Conservation (phyloP, 2,797 vertebrate genomes). For the Lindbergichthys nudifrons region DNA sequence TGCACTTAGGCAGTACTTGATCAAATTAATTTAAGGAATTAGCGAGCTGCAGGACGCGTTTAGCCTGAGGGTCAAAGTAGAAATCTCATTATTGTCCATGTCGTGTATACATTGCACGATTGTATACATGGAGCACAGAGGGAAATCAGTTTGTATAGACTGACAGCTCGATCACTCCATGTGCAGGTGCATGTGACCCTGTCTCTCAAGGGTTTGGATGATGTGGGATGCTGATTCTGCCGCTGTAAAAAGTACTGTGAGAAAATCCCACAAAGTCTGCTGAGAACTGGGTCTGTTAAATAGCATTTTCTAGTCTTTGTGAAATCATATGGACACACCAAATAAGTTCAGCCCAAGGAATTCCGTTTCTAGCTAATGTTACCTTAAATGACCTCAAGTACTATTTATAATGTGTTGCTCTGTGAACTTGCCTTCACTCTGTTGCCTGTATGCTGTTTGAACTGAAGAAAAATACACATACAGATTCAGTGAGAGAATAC, state of each 20-base stretch:
- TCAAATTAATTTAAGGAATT: no score
- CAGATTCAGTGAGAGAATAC: neutral
- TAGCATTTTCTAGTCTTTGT: neutral
- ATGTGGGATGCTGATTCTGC: neutral
- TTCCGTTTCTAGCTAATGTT: neutral
- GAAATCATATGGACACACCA: conserved; percentile 1
- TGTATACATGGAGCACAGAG: conserved; percentile 2
- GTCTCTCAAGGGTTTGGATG: conserved; percentile 38
- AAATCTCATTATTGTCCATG: neutral
- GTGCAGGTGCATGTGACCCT: conserved; percentile 44
- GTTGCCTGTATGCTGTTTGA: neutral
- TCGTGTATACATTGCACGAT: conserved; percentile 5
- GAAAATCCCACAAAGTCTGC: neutral
- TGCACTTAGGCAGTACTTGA: neutral
- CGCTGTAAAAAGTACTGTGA: conserved; percentile 11
- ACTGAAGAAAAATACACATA: neutral
- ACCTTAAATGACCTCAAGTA: no score
- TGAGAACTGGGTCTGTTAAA: conserved; percentile 1
- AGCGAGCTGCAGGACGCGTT: neutral
- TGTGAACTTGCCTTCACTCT: neutral
- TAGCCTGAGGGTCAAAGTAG: conserved; percentile 7
- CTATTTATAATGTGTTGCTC: no score
- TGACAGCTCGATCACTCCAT: conserved; percentile 23
- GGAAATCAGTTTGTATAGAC: conserved; percentile 29
- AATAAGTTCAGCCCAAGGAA: conserved; percentile 15